These are phyloP conservation scores for Trachelipus rathkii DNA, from an alignment of 1,140 invertebrate genomes.

Conservation along the genomic window DNA sequence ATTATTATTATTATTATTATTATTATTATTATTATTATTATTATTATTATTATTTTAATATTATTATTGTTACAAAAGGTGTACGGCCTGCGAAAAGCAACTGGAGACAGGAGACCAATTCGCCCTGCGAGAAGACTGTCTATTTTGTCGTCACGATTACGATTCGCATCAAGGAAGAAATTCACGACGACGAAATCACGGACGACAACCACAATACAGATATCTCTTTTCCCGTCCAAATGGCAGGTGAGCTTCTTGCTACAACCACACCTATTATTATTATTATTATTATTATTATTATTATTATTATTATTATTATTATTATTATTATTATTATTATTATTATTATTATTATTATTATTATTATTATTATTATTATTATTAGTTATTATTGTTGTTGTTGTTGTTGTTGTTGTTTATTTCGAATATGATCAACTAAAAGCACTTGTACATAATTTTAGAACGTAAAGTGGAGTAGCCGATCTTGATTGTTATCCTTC, in stretches of 20 bases:
- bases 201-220: background rate
- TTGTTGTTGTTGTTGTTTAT: no score
- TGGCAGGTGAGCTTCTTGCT: background rate
- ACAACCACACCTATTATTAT: no score
- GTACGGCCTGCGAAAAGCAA: constrained; percentile 82
- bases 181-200: constrained; percentile 46
- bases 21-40: background rate
- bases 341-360: no score
- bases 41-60: background rate
- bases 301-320: no score
- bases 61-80: constrained; percentile 66
- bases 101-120: constrained; percentile 95
- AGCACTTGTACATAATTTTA: no score
- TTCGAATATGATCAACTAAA: no score
- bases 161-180: constrained; percentile 73
- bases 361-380: no score
- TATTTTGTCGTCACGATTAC: constrained; percentile 95
- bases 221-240: background rate
- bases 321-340: no score
- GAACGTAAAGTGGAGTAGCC: no score
- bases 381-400: no score
- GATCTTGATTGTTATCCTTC: no score
- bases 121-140: constrained; percentile 87
- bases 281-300: no score
- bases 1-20: background rate